Evolutionary conservation across 1,140 invertebrate genomes (phyloP).

Genomic region (Chrysoperla carnea): DNA sequence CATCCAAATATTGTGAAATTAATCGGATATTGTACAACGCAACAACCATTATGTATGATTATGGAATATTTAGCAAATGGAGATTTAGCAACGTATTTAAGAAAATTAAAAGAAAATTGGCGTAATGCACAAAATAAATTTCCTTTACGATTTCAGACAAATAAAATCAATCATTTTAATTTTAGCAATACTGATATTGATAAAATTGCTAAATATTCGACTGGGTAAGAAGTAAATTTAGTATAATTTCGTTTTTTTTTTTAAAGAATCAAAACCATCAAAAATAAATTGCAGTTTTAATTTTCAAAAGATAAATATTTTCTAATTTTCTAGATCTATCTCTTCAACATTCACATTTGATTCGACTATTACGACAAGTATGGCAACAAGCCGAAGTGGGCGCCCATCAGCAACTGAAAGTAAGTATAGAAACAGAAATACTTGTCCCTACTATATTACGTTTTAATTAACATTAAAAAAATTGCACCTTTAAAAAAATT

Average conservation of each 20-base stretch:
- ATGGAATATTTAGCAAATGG: conserved; percentile 67
- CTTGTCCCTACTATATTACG: no score
- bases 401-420: conserved; percentile 19
- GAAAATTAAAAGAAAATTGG: conserved; percentile 17
- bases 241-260: no score
- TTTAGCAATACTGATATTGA: conserved; percentile 1
- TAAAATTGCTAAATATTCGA: not conserved
- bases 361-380: conserved; percentile 1
- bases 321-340: not conserved
- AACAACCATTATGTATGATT: conserved; percentile 46
- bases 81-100: conserved; percentile 38
- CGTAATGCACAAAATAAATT: conserved; percentile 5
- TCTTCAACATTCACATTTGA: not conserved
- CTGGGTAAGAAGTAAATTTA: not conserved
- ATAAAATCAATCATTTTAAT: not conserved
- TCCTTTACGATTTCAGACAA: conserved; percentile 4
- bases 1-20: conserved; percentile 65
- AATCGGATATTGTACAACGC: conserved; percentile 57
- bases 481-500: no score
- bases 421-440: no score
- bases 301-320: no score
- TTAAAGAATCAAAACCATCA: no score
- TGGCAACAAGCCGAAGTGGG: conserved; percentile 7
- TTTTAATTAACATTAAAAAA: no score
- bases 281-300: no score